Base-by-base conservation (phyloP, 2,888 invertebrate genomes). In the Proisotoma minuta region DNA sequence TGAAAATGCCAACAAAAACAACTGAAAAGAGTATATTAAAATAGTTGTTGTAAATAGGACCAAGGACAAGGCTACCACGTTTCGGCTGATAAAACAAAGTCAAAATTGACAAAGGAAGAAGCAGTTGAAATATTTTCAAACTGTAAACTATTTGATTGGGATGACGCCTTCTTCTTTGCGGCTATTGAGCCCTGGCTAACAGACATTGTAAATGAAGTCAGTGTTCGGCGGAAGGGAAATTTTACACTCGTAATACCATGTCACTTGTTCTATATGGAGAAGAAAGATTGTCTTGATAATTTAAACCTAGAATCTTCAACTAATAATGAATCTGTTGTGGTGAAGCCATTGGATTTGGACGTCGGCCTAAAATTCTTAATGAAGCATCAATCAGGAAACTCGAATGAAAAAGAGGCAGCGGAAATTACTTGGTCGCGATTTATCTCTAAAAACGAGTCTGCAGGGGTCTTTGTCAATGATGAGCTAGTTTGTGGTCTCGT, bases 391-490 rank as follows among this genome's bases (percentile, higher is more conserved):
- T 8, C 8, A 8, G 34, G 34, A 8, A 34, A 34, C 15, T 34
- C 8, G 8, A 10, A 10, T 15, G 15, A 10, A 10, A 34, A 34
- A 15, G 15, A 34, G 8, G 34, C 8, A 34, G 15, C 8, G 8
- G 34, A 34, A 15, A 34, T 15, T 15, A 15, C 15, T 8, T 34
- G 34, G 34, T 10, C 8, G 8, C 34, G 34, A 34, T 34, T 34
- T 22, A 54, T 63, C 12, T 34, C 58, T 26, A 18, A 29, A 0
- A 34, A 43, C 27, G 8, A 23, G 12, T 39, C 39, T 15, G 59
- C 49, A 3, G 63, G 63, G 22, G 22, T 63, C 12, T 59, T 34
- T 24, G 18, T 58, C 0, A 28, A 34, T 20, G 51, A 54, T 8
- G n/a, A 40, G 3, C 40, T 59, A 1, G 59, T 59, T 5, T 43